Conservation (phyloP, 2,113 vertebrate species). For the Chloebia gouldiae region DNA sequence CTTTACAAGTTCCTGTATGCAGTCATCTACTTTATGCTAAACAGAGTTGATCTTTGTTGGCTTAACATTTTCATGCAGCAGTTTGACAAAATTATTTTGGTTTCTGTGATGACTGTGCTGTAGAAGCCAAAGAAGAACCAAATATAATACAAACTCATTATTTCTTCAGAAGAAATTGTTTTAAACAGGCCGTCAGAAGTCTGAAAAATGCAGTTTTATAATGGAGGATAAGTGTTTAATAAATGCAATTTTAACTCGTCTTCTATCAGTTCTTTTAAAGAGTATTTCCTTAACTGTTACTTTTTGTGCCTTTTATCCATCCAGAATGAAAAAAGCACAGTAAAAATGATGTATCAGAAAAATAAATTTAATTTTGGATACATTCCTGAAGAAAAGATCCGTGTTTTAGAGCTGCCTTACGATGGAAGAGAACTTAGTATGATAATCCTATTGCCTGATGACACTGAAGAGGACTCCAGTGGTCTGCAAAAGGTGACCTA, state of each 20-base stretch:
- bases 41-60: neutral
- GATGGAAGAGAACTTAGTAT: slow-evolving; percentile 83
- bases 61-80: neutral
- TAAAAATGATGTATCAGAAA: slow-evolving; percentile 91
- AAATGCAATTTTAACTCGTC: neutral
- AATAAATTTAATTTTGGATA: slow-evolving; percentile 78
- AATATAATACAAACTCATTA: neutral
- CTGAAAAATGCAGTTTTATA: neutral
- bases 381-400: slow-evolving; percentile 71
- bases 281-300: neutral
- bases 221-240: neutral
- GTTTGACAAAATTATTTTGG: neutral
- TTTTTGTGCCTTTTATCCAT: neutral
- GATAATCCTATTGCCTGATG: slow-evolving; percentile 86
- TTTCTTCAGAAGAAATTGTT: neutral
- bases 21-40: neutral
- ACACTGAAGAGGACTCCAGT: slow-evolving; percentile 70
- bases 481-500: slow-evolving; percentile 81
- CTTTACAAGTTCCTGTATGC: neutral
- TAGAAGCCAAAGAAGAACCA: neutral
- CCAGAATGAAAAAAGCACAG: slow-evolving; percentile 80
- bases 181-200: neutral
- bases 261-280: neutral
- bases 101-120: neutral
- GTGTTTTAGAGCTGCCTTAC: slow-evolving; percentile 87